Percentiles rank a stretch among this genome's conserved stretches.
Evolutionary conservation across 2,888 invertebrate species (phyloP).

Genomic region (Aphidoletes aphidimyza): DNA sequence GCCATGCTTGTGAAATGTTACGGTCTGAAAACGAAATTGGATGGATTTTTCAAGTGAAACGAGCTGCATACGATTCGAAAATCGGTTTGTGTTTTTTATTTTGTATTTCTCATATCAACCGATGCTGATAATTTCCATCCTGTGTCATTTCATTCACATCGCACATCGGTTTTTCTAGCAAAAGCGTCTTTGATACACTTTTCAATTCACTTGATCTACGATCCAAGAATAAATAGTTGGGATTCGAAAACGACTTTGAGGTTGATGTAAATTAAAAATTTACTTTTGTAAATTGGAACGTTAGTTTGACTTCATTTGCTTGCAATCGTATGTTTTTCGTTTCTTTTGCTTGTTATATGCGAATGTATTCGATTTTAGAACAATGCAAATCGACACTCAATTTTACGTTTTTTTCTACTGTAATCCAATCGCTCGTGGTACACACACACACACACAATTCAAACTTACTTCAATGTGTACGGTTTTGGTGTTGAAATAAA

Average conservation of each 20-base stretch:
- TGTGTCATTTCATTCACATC: too few relatives aligned
- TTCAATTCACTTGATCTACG: background rate
- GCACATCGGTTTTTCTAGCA: too few relatives aligned
- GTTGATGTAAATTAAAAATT: background rate
- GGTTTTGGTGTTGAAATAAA: background rate
- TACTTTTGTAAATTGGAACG: background rate
- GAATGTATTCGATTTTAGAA: background rate
- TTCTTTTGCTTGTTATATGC: too few relatives aligned
- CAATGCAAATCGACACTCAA: background rate
- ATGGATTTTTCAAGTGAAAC: too few relatives aligned
- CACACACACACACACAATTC: background rate
- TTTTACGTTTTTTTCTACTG: background rate
- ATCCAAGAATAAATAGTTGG: background rate
- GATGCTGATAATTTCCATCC: too few relatives aligned
- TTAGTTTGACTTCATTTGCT: background rate
- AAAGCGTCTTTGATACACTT: too few relatives aligned
- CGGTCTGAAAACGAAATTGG: too few relatives aligned
- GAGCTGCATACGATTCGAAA: too few relatives aligned
- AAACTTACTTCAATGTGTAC: background rate
- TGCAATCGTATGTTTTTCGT: background rate
- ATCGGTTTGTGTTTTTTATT: too few relatives aligned
- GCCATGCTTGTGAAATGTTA: too few relatives aligned
- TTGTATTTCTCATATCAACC: too few relatives aligned
- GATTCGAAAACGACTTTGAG: background rate
- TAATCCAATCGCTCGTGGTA: background rate